Percentiles rank a stretch among this genome's conserved stretches.
phyloP scores from a whole-genome alignment of 2,888 invertebrate species.

The Atethmia centrago region DNA sequence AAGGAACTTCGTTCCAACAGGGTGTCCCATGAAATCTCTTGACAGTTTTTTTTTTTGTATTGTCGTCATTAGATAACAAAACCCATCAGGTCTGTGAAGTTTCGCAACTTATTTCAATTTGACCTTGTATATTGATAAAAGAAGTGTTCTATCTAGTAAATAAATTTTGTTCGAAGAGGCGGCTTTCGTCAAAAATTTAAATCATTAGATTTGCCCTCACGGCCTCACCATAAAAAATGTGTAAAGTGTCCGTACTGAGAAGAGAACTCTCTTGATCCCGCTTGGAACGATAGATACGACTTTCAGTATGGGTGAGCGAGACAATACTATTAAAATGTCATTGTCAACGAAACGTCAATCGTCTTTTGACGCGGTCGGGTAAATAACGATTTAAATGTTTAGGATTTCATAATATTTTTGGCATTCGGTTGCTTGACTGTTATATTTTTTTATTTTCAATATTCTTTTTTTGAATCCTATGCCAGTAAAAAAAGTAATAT shows the following conservation, averaged over 20 bases:
- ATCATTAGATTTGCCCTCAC: background rate
- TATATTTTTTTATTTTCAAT: background rate
- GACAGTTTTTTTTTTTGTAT: background rate
- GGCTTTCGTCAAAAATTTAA: background rate
- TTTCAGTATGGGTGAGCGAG: background rate
- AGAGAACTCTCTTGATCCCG: background rate
- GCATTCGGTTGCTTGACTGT: background rate
- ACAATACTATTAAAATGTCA: background rate
- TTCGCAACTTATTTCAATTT: background rate
- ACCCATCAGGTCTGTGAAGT: background rate
- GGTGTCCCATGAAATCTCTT: no score
- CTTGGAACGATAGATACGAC: background rate
- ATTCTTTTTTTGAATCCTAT: background rate
- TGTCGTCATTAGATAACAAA: background rate
- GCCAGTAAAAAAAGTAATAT: background rate
- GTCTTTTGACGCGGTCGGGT: background rate
- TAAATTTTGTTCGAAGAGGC: background rate
- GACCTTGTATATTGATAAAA: background rate
- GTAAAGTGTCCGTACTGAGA: background rate
- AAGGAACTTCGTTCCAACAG: no score
- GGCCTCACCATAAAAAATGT: background rate
- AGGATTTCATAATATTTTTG: background rate
- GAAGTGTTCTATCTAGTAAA: conserved; percentile 38
- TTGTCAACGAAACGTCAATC: background rate
- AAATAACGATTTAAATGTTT: background rate